Percentiles rank a stretch among this genome's conserved stretches.
Evolutionary conservation across 1,140 invertebrate species (phyloP).

Genomic region (Drosophila insularis): DNA sequence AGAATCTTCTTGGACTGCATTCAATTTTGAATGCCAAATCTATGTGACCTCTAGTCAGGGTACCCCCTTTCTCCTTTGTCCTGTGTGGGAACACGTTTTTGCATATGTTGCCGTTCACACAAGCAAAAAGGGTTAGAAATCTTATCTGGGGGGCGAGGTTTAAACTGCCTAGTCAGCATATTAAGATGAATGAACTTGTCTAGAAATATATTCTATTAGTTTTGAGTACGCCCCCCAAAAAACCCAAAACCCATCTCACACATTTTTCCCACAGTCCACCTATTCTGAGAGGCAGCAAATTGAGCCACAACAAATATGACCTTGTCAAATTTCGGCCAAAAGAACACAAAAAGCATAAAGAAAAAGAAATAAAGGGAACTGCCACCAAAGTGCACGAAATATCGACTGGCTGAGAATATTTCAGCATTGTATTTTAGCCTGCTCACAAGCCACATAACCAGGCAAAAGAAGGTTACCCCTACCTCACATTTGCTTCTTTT

Average conservation of each 20-base stretch:
- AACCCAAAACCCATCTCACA: conserved; percentile 24
- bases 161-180: neutral
- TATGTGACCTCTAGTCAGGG: neutral
- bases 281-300: conserved; percentile 20
- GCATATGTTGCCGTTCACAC: conserved; percentile 69
- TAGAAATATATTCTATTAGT: conserved; percentile 13
- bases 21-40: neutral
- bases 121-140: conserved; percentile 40
- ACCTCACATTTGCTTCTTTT: conserved; percentile 19
- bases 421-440: conserved; percentile 46
- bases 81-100: conserved; percentile 24
- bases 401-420: conserved; percentile 25
- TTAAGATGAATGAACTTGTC: neutral
- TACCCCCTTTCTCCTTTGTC: neutral
- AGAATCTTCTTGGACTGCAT: conserved; percentile 5
- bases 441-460: conserved; percentile 26
- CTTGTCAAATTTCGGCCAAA: conserved; percentile 61
- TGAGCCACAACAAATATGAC: conserved; percentile 67
- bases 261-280: conserved; percentile 60
- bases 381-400: conserved; percentile 2
- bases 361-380: neutral
- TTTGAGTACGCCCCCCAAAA: neutral
- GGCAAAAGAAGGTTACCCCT: conserved; percentile 40
- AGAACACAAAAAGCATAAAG: conserved; percentile 9
- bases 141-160: conserved; percentile 8